These are phyloP conservation scores for Amaurobius ferox DNA, from an alignment of 2,888 invertebrate genomes.

Conservation along the genomic window DNA sequence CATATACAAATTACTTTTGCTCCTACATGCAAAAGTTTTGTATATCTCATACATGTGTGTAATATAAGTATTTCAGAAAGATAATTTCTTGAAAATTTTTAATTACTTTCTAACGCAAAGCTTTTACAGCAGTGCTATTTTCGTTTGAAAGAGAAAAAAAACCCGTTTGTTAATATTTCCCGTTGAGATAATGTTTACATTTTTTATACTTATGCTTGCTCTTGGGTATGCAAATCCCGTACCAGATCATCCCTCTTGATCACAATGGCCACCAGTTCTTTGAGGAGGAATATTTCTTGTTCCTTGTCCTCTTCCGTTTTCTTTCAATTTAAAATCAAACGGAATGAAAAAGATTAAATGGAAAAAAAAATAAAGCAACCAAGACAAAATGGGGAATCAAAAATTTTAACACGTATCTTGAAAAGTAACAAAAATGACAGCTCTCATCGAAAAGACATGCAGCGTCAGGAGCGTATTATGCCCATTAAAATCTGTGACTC, in stretches of 20 bases:
- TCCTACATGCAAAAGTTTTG: too few species aligned
- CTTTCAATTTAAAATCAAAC: slow-evolving; percentile 86
- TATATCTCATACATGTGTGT: too few species aligned
- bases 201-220: slow-evolving; percentile 88
- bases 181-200: too few species aligned
- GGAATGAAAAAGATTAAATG: too few species aligned
- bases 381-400: slow-evolving; percentile 3
- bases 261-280: slow-evolving; percentile 93
- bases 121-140: too few species aligned
- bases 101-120: too few species aligned
- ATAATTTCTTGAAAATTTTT: too few species aligned
- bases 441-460: slow-evolving; percentile 10
- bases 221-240: slow-evolving; percentile 95
- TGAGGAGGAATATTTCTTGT: slow-evolving; percentile 89
- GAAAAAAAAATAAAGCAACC: slow-evolving; percentile 1
- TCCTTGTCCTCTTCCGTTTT: slow-evolving; percentile 95
- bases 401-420: background rate
- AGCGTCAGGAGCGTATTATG: slow-evolving; percentile 44
- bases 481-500: slow-evolving; percentile 58
- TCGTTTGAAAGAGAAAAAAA: too few species aligned
- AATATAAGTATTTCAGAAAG: too few species aligned
- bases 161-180: too few species aligned
- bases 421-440: slow-evolving; percentile 15
- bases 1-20: too few species aligned
- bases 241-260: slow-evolving; percentile 97